Conservation (phyloP, 2,797 vertebrate species). For the Toxotes lorentzi region DNA sequence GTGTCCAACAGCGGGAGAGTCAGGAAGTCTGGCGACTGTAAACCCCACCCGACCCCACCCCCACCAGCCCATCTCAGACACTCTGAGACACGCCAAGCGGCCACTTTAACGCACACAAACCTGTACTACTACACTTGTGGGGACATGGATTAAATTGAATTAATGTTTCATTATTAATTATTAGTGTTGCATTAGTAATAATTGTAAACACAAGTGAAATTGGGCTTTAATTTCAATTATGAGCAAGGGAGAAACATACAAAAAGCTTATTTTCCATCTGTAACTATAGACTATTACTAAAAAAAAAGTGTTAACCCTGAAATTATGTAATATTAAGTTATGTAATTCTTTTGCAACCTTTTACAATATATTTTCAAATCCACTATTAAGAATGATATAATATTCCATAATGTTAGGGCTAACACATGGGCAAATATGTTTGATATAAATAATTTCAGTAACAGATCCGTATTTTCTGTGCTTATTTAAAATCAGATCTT, state of each 20-base stretch:
- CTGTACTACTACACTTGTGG: conserved; percentile 19
- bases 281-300: background rate
- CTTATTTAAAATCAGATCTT: background rate
- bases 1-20: conserved; percentile 87
- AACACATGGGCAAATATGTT: background rate
- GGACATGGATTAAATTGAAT: conserved; percentile 8
- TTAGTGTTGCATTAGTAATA: background rate
- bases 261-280: background rate
- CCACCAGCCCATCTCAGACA: conserved; percentile 36
- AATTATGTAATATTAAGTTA: background rate
- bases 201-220: background rate
- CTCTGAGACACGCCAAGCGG: conserved; percentile 34
- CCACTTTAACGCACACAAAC: conserved; percentile 24
- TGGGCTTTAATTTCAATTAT: background rate
- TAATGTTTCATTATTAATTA: background rate
- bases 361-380: background rate
- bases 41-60: conserved; percentile 75
- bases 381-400: background rate
- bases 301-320: background rate
- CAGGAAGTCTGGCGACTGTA: conserved; percentile 92
- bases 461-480: background rate
- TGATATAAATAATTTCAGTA: background rate
- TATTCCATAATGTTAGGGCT: background rate
- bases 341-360: background rate
- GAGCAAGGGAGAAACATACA: background rate